phyloP scores from a whole-genome alignment of 2,113 vertebrate genomes.

The Poecilia latipinna region DNA sequence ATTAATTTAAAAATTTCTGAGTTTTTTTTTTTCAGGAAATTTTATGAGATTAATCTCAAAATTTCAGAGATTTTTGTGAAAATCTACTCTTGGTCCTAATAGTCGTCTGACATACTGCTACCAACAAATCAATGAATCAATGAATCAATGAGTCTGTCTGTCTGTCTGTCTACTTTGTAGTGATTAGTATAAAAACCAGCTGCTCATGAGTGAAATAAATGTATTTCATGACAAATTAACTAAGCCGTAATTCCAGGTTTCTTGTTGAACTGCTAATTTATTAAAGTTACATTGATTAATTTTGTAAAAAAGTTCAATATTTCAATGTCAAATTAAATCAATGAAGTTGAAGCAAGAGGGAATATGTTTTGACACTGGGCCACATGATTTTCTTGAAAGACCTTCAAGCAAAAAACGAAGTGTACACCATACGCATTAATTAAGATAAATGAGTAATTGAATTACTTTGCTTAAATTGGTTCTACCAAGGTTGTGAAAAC shows the following conservation, averaged over 20 bases:
- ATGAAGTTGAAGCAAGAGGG: slow-evolving; percentile 44
- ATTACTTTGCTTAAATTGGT: slow-evolving; percentile 30
- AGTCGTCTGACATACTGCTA: too few species aligned
- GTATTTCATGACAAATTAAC: slow-evolving; percentile 55
- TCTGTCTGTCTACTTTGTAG: background rate
- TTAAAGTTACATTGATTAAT: slow-evolving; percentile 21
- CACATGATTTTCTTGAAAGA: slow-evolving; percentile 46
- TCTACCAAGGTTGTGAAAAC: slow-evolving; percentile 19
- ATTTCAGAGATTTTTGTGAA: too few species aligned
- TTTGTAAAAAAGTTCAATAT: slow-evolving; percentile 47
- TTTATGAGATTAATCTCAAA: too few species aligned
- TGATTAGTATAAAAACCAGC: slow-evolving; percentile 32
- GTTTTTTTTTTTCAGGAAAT: too few species aligned
- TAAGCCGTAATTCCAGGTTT: slow-evolving; percentile 58
- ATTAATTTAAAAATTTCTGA: too few species aligned
- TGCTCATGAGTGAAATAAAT: slow-evolving; percentile 33
- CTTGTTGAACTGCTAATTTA: slow-evolving; percentile 59
- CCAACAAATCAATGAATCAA: too few species aligned
- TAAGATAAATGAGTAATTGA: slow-evolving; percentile 65
- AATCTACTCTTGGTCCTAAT: too few species aligned
- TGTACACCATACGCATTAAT: slow-evolving; percentile 61
- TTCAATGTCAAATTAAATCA: slow-evolving; percentile 63
- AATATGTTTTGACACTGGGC: slow-evolving; percentile 46
- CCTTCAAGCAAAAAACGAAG: slow-evolving; percentile 39
- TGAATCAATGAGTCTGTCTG: too few species aligned